These are phyloP conservation scores for Holocentrus rufus DNA, from an alignment of 2,797 vertebrate species.

Conservation along the genomic window DNA sequence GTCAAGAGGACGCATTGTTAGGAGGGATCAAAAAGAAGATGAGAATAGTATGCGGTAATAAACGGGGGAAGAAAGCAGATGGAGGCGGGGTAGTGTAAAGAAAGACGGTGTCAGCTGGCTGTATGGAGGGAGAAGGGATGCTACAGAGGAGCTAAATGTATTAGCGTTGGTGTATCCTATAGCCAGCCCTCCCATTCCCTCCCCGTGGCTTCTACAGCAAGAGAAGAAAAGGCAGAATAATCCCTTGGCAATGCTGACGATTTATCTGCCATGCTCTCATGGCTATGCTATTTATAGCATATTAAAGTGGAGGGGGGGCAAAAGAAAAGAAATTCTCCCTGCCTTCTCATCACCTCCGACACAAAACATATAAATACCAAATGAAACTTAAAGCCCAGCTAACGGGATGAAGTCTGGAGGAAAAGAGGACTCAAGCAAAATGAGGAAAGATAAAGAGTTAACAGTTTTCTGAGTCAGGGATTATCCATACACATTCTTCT, in stretches of 20 bases:
- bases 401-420: constrained; percentile 43
- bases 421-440: constrained; percentile 30
- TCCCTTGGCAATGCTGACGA: constrained; percentile 50
- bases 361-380: constrained; percentile 41
- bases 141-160: constrained; percentile 48
- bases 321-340: constrained; percentile 13
- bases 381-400: constrained; percentile 36
- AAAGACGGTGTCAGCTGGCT: constrained; percentile 44
- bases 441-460: not conserved
- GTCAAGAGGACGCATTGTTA: constrained; percentile 12
- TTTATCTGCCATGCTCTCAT: constrained; percentile 65
- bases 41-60: constrained; percentile 35
- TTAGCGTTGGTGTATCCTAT: constrained; percentile 54
- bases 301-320: constrained; percentile 49
- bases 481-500: constrained; percentile 33
- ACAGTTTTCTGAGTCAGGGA: constrained; percentile 9
- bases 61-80: constrained; percentile 32
- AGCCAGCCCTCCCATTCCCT: constrained; percentile 36
- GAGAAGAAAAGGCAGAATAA: constrained; percentile 64
- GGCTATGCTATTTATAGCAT: constrained; percentile 69
- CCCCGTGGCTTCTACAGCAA: constrained; percentile 44
- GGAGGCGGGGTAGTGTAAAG: constrained; percentile 29
- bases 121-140: constrained; percentile 33
- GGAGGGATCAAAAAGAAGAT: constrained; percentile 27
- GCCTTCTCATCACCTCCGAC: constrained; percentile 50